These are phyloP conservation scores for Nautilus pompilius DNA, from an alignment of 1,140 invertebrate genomes.

Conservation along the genomic window DNA sequence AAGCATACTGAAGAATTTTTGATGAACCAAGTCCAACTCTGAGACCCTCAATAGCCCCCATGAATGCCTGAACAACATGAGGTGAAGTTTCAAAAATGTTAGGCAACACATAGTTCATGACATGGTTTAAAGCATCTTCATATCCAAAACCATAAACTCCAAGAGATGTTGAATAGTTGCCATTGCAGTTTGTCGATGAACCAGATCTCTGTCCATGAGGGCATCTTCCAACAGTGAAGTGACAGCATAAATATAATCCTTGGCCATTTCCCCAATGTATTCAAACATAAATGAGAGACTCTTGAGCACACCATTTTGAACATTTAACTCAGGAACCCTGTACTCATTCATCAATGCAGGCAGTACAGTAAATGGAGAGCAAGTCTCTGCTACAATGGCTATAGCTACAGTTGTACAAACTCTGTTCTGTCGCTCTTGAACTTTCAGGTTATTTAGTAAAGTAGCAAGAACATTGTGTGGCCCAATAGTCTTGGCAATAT, in stretches of 20 bases:
- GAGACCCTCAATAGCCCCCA: slow-evolving; percentile 97
- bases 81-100: slow-evolving; percentile 99
- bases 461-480: slow-evolving; percentile 99
- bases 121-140: slow-evolving; percentile 94
- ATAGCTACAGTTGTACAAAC: slow-evolving; percentile 99
- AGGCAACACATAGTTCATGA: slow-evolving; percentile 99
- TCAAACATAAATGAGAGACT: slow-evolving; percentile 98
- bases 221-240: slow-evolving; percentile 97
- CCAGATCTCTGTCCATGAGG: slow-evolving; percentile 98
- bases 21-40: slow-evolving; percentile 92
- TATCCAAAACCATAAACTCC: slow-evolving; percentile 99
- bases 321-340: slow-evolving; percentile 96
- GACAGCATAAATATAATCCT: slow-evolving; percentile 99
- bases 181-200: slow-evolving; percentile 98
- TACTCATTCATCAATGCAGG: slow-evolving; percentile 99
- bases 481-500: slow-evolving; percentile 99
- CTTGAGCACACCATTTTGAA: slow-evolving; percentile 98
- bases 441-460: slow-evolving; percentile 96
- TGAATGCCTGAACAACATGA: slow-evolving; percentile 98
- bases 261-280: slow-evolving; percentile 99
- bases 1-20: slow-evolving; percentile 91
- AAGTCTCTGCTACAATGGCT: slow-evolving; percentile 99
- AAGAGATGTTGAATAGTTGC: slow-evolving; percentile 96
- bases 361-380: slow-evolving; percentile 98
- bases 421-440: slow-evolving; percentile 98